Percentiles rank a stretch among this genome's conserved stretches.
Conservation (phyloP, 2,113 vertebrate genomes). For the Channa argus region DNA sequence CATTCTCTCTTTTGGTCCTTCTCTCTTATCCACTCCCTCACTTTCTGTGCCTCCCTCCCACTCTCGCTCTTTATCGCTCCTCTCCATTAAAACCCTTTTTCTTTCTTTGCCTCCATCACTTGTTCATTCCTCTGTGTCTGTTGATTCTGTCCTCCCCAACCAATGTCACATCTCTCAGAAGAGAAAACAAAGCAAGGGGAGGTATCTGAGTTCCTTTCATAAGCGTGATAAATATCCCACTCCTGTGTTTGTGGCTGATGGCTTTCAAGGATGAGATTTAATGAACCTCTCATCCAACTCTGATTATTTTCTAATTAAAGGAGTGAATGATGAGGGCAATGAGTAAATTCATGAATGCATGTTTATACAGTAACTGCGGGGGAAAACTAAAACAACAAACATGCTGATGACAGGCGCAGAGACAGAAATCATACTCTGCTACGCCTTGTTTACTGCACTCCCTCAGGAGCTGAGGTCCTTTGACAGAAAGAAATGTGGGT, state of each 20-base stretch:
- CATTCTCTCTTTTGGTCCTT: conserved; percentile 3
- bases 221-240: conserved; percentile 66
- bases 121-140: conserved; percentile 27
- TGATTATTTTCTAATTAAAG: conserved; percentile 81
- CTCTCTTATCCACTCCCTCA: conserved; percentile 9
- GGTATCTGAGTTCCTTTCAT: conserved; percentile 60
- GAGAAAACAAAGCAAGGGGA: conserved; percentile 46
- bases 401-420: conserved; percentile 34
- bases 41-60: conserved; percentile 42
- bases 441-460: conserved; percentile 34
- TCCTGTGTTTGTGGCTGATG: conserved; percentile 69
- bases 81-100: conserved; percentile 26
- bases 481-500: conserved; percentile 22
- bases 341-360: conserved; percentile 68
- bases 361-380: conserved; percentile 45
- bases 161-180: conserved; percentile 11
- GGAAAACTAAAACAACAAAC: conserved; percentile 52
- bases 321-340: conserved; percentile 65
- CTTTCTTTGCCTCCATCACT: conserved; percentile 31
- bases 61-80: conserved; percentile 30
- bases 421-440: conserved; percentile 38
- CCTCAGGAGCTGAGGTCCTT: conserved; percentile 32
- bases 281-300: conserved; percentile 77
- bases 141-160: conserved; percentile 31
- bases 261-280: conserved; percentile 75